phyloP scores from a whole-genome alignment of 2,888 invertebrate genomes.

The Drosophila suboccidentalis region DNA sequence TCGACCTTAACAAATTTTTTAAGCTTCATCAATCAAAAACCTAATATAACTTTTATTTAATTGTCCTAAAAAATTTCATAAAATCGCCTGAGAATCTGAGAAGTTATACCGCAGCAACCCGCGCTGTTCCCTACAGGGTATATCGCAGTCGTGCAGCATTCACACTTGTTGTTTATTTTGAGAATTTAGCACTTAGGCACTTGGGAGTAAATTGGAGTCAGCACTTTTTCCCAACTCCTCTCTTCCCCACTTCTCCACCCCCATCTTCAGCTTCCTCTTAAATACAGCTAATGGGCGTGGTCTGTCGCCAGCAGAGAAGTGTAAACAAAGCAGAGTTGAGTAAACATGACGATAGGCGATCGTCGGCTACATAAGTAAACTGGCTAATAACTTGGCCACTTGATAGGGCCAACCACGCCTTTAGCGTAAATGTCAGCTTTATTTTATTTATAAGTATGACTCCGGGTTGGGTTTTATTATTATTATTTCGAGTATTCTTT shows the following conservation, averaged over 20 bases:
- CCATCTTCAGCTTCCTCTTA: neutral
- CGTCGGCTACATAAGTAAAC: neutral
- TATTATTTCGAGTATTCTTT: conserved; percentile 4
- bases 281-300: conserved; percentile 8
- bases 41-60: neutral
- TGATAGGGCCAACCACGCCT: conserved; percentile 49
- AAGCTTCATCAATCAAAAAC: neutral
- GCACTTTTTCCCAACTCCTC: neutral
- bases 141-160: neutral
- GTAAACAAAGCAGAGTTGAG: conserved; percentile 28
- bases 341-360: conserved; percentile 30
- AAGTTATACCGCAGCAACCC: neutral
- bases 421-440: conserved; percentile 46
- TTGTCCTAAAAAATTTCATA: neutral
- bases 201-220: neutral
- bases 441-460: conserved; percentile 18
- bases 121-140: neutral
- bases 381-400: conserved; percentile 36
- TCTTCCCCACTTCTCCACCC: neutral
- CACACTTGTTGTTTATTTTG: neutral
- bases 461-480: conserved; percentile 11
- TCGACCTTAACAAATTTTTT: too few relatives aligned
- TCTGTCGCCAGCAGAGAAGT: conserved; percentile 19
- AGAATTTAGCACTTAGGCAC: conserved; percentile 4
- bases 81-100: neutral